These are phyloP conservation scores for Malacoctenus gilli DNA, from an alignment of 2,797 vertebrate species.

Conservation along the genomic window DNA sequence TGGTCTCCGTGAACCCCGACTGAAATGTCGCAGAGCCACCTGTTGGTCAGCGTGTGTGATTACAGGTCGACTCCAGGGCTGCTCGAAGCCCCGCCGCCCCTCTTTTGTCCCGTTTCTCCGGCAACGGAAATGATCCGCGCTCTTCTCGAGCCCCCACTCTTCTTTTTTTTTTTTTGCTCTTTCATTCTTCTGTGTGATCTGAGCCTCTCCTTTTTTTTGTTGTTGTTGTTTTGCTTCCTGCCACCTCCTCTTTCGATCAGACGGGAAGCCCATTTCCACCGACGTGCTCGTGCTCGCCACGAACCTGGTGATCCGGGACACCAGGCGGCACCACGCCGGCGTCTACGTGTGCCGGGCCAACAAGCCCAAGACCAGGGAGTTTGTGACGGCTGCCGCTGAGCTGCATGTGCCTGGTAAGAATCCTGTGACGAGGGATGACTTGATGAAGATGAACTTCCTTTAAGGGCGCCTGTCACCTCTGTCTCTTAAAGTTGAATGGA, in stretches of 20 bases:
- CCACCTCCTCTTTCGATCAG: conserved; percentile 80
- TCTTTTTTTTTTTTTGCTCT: neutral
- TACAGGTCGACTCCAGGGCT: conserved; percentile 33
- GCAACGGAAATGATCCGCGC: conserved; percentile 30
- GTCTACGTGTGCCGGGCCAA: conserved; percentile 95
- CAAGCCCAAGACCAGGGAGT: conserved; percentile 93
- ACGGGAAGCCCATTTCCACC: conserved; percentile 92
- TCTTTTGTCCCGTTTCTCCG: conserved; percentile 43
- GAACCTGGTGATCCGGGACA: conserved; percentile 91
- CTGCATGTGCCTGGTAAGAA: conserved; percentile 90
- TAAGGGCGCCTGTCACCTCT: too few relatives aligned
- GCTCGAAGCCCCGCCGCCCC: neutral
- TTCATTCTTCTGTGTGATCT: conserved; percentile 15
- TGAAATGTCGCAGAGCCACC: conserved; percentile 62
- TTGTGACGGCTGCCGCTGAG: conserved; percentile 88
- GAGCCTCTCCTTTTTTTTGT: conserved; percentile 8
- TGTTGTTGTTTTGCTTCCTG: conserved; percentile 43
- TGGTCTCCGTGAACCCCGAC: conserved; percentile 7
- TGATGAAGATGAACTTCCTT: too few relatives aligned
- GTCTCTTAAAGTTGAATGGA: too few relatives aligned
- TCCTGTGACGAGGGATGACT: too few relatives aligned
- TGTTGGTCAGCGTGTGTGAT: conserved; percentile 51
- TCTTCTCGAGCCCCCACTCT: conserved; percentile 11
- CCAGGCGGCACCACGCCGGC: conserved; percentile 89
- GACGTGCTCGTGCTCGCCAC: conserved; percentile 92